A percentile compares a stretch with the other conserved stretches of the same genome.
Conservation (phyloP, 2,888 invertebrate species). For the Phortica magna region DNA sequence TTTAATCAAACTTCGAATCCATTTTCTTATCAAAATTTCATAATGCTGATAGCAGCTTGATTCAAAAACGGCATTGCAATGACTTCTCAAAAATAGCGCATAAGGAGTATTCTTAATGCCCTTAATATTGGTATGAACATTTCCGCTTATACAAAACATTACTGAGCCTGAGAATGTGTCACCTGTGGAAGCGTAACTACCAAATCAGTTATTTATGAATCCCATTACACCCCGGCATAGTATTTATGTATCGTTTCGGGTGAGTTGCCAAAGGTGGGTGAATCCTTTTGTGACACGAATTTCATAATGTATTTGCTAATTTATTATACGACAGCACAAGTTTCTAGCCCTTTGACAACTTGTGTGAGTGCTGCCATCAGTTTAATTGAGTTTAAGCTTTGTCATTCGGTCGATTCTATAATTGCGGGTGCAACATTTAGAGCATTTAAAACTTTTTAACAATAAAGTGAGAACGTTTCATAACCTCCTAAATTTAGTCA, state of each 20-base stretch:
- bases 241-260: constrained; percentile 5
- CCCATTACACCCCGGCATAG: not conserved
- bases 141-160: not conserved
- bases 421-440: not conserved
- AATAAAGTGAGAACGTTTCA: no score
- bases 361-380: not conserved
- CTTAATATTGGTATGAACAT: not conserved
- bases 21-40: not conserved
- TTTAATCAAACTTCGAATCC: no score
- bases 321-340: constrained; percentile 73
- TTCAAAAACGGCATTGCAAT: not conserved
- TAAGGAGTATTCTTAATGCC: not conserved
- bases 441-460: not conserved
- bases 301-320: constrained; percentile 71
- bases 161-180: constrained; percentile 12
- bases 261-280: constrained; percentile 40
- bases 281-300: constrained; percentile 59
- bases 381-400: not conserved
- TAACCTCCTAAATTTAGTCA: no score
- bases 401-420: no score
- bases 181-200: not conserved
- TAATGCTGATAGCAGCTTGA: not conserved
- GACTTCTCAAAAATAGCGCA: not conserved
- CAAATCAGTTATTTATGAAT: constrained; percentile 12
- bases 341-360: constrained; percentile 62